Evolutionary conservation across 1,140 invertebrate genomes (phyloP).

Genomic region (Atta cephalotes): DNA sequence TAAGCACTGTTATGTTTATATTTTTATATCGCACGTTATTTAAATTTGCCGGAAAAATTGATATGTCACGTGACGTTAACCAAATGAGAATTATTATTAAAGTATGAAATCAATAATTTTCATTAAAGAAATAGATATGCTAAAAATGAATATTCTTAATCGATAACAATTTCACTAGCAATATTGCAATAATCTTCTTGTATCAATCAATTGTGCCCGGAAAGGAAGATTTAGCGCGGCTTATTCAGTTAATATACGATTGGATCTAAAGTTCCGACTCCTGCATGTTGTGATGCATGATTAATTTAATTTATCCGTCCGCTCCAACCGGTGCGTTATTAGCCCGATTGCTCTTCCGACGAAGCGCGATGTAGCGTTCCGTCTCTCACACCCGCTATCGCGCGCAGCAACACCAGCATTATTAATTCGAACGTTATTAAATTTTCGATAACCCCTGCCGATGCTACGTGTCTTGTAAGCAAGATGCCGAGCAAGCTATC

Average conservation of each 20-base stretch:
- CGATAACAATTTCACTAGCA: neutral
- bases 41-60: neutral
- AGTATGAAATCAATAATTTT: neutral
- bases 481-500: constrained; percentile 63
- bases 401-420: constrained; percentile 51
- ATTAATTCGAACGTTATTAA: constrained; percentile 66
- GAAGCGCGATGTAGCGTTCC: constrained; percentile 26
- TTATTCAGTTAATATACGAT: constrained; percentile 47
- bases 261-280: constrained; percentile 15
- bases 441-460: constrained; percentile 64
- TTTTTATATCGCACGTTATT: neutral
- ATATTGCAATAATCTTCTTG: neutral
- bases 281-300: constrained; percentile 58
- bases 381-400: constrained; percentile 43
- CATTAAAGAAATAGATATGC: neutral
- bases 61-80: neutral
- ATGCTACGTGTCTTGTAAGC: constrained; percentile 64
- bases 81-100: neutral
- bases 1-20: neutral
- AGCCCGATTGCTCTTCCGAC: constrained; percentile 72
- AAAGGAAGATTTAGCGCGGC: constrained; percentile 28
- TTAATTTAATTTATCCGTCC: constrained; percentile 74
- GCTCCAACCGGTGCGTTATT: constrained; percentile 61
- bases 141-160: neutral
- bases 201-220: neutral